Evolutionary conservation across 2,888 invertebrate genomes (phyloP).

Genomic region (Corbicula japonica): DNA sequence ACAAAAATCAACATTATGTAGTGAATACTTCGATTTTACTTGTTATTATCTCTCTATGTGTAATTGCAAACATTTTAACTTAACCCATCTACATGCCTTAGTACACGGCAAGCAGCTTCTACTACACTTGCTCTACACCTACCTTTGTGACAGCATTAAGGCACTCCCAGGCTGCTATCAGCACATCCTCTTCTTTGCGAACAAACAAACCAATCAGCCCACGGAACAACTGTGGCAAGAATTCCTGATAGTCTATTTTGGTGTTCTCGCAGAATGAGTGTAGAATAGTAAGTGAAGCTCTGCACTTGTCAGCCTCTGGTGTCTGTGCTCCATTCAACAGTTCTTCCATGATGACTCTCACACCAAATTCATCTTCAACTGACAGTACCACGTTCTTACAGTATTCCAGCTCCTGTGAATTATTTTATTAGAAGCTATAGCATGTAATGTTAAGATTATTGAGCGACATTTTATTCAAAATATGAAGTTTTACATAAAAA

Average conservation of each 20-base stretch:
- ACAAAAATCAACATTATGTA: no score
- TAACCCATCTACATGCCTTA: no score
- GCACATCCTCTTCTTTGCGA: conserved; percentile 92
- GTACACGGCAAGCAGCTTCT: no score
- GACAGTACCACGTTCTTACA: conserved; percentile 97
- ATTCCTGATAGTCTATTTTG: conserved; percentile 94
- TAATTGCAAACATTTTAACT: no score
- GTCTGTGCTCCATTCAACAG: conserved; percentile 90
- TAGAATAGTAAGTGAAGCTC: conserved; percentile 94
- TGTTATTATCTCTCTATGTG: no score
- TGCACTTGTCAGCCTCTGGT: conserved; percentile 88
- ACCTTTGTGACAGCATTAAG: conserved; percentile 95
- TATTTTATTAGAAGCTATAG: no score
- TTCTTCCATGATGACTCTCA: conserved; percentile 95
- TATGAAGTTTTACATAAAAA: no score
- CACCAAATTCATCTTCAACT: conserved; percentile 93
- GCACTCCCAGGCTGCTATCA: conserved; percentile 96
- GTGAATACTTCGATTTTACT: no score
- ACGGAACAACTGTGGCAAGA: conserved; percentile 95
- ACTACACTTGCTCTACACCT: not conserved
- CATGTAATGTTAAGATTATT: no score
- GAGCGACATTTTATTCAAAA: no score
- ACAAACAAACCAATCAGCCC: conserved; percentile 95
- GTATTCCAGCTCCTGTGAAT: conserved; percentile 92
- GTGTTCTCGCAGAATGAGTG: conserved; percentile 96